phyloP scores from a whole-genome alignment of 1,140 invertebrate genomes.

The Eufriesea mexicana region DNA sequence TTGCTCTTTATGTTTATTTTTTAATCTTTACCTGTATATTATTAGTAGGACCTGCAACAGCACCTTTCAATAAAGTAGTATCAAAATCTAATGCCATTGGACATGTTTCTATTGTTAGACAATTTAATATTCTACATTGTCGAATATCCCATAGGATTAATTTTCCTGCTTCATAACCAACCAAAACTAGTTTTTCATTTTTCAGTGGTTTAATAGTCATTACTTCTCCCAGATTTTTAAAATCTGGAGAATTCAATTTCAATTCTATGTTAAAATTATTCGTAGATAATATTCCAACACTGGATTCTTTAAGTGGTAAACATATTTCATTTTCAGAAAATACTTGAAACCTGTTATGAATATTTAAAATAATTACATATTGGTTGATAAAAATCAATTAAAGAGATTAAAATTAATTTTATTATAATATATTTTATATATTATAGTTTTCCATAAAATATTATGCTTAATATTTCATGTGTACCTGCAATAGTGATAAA shows the following conservation, averaged over 20 bases:
- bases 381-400: not conserved
- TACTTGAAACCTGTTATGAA: slow-evolving; percentile 79
- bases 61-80: slow-evolving; percentile 84
- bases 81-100: slow-evolving; percentile 88
- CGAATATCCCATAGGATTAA: slow-evolving; percentile 87
- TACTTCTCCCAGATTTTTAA: slow-evolving; percentile 82
- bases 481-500: slow-evolving; percentile 85
- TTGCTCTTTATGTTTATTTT: slow-evolving; percentile 79
- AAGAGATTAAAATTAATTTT: too few relatives aligned
- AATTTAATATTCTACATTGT: slow-evolving; percentile 83
- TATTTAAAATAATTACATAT: slow-evolving; percentile 8
- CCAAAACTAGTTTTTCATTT: slow-evolving; percentile 83
- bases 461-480: not conserved
- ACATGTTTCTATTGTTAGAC: slow-evolving; percentile 85
- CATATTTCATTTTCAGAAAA: slow-evolving; percentile 85
- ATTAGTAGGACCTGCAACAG: slow-evolving; percentile 85
- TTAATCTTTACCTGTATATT: slow-evolving; percentile 84
- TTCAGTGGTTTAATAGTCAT: slow-evolving; percentile 86
- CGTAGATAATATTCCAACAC: slow-evolving; percentile 84
- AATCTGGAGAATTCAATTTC: slow-evolving; percentile 78
- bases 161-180: slow-evolving; percentile 86
- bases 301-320: slow-evolving; percentile 86
- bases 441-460: not conserved
- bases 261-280: slow-evolving; percentile 82
- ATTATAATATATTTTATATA: not conserved